phyloP scores from a whole-genome alignment of 2,113 vertebrate genomes.

The Nasalis larvatus region DNA sequence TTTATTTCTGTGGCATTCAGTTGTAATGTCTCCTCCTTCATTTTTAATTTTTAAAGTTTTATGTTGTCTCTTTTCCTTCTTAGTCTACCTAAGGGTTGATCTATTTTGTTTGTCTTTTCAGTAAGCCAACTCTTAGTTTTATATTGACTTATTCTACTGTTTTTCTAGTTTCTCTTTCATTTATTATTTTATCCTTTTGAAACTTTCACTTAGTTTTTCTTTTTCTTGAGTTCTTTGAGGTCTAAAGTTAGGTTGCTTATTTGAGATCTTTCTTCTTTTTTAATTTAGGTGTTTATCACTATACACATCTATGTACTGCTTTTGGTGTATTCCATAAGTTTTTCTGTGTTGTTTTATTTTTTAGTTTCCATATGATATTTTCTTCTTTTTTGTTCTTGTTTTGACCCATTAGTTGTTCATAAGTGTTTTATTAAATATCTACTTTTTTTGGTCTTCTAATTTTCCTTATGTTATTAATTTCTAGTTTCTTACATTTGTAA shows the following conservation, averaged over 20 bases:
- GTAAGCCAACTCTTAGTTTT: neutral
- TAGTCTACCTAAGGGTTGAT: neutral
- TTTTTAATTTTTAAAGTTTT: neutral
- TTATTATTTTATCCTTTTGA: neutral
- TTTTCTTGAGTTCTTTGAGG: neutral
- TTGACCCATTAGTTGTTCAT: neutral
- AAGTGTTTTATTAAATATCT: no score
- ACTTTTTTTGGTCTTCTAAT: no score
- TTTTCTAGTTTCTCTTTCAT: neutral
- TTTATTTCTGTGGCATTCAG: neutral
- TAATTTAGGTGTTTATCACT: neutral
- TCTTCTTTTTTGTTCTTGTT: neutral
- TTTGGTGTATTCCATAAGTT: neutral
- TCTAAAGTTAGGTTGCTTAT: neutral
- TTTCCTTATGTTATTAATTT: no score
- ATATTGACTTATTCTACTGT: neutral
- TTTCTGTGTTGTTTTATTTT: neutral
- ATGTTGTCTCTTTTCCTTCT: neutral
- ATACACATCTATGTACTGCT: neutral
- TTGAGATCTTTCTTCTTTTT: neutral
- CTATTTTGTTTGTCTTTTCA: neutral
- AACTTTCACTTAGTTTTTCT: neutral
- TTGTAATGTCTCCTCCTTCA: neutral
- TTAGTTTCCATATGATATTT: neutral
- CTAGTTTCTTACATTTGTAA: no score